Percentiles rank a stretch among this genome's conserved stretches.
Evolutionary conservation across 2,888 invertebrate species (phyloP).

Genomic region (Diadromus collaris): DNA sequence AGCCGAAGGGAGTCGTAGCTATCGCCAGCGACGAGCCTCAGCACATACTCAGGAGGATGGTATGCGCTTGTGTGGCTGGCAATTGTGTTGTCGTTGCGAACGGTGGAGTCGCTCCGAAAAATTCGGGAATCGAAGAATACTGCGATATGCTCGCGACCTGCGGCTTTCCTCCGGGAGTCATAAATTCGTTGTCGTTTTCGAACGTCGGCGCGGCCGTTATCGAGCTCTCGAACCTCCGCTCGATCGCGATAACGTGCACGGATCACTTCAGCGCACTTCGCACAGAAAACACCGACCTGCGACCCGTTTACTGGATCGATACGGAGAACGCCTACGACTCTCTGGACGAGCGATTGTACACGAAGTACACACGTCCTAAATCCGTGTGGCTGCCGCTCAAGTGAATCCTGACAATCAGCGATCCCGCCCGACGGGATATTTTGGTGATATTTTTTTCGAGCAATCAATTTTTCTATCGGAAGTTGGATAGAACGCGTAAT

Average conservation of each 20-base stretch:
- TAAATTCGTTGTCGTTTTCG: conserved; percentile 57
- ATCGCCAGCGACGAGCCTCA: conserved; percentile 41
- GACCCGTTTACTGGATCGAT: conserved; percentile 54
- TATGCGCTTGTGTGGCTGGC: conserved; percentile 59
- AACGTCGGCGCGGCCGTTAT: conserved; percentile 43
- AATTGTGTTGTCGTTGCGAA: conserved; percentile 59
- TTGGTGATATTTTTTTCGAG: conserved; percentile 13
- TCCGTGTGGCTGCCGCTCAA: conserved; percentile 60
- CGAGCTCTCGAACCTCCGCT: conserved; percentile 47
- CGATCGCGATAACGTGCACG: conserved; percentile 49
- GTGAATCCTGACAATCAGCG: conserved; percentile 29
- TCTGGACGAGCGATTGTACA: conserved; percentile 52
- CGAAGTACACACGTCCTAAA: conserved; percentile 60
- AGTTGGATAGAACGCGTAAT: background rate
- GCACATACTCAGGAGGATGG: conserved; percentile 56
- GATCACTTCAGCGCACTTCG: conserved; percentile 22
- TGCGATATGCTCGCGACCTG: conserved; percentile 61
- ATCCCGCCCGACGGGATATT: conserved; percentile 1
- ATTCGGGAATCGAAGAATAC: conserved; percentile 52
- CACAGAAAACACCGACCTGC: background rate
- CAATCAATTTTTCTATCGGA: background rate
- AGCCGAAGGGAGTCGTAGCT: conserved; percentile 57
- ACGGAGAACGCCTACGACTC: conserved; percentile 18
- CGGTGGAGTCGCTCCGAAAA: conserved; percentile 28
- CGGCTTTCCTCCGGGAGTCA: conserved; percentile 61